phyloP scores from a whole-genome alignment of 2,888 invertebrate genomes.

The Cryptus viduatorius region DNA sequence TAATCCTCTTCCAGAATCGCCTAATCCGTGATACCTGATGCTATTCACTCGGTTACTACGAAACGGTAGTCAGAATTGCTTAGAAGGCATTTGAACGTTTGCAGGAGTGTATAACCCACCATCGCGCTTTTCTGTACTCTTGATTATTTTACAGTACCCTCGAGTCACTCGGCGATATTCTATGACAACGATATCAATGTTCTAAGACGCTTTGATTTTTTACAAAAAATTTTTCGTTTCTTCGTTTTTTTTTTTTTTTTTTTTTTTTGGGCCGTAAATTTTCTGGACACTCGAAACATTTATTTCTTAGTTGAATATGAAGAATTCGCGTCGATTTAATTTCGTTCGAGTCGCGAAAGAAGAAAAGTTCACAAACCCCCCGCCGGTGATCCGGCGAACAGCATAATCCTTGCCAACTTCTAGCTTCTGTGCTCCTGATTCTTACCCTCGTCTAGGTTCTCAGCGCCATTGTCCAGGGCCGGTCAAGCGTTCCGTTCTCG shows the following conservation, averaged over 20 bases:
- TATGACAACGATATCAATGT: slow-evolving; percentile 10
- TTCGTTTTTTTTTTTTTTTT: background rate
- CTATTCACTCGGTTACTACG: slow-evolving; percentile 21
- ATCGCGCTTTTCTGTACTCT: slow-evolving; percentile 38
- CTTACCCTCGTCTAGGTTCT: slow-evolving; percentile 76
- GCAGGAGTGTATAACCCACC: slow-evolving; percentile 4
- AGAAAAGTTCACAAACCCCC: slow-evolving; percentile 51
- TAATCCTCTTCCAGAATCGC: slow-evolving; percentile 73
- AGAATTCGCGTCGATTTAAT: background rate
- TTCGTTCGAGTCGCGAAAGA: slow-evolving; percentile 5
- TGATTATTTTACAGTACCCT: slow-evolving; percentile 49
- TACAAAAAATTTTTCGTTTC: background rate
- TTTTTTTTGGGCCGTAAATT: background rate
- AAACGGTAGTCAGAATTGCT: slow-evolving; percentile 24
- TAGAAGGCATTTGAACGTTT: slow-evolving; percentile 43
- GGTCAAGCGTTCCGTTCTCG: slow-evolving; percentile 76
- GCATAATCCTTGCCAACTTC: slow-evolving; percentile 62
- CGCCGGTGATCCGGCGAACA: slow-evolving; percentile 46
- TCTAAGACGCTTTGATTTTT: background rate
- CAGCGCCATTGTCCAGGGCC: slow-evolving; percentile 79
- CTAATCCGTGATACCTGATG: slow-evolving; percentile 71
- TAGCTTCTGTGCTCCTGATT: slow-evolving; percentile 77
- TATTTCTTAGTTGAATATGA: background rate
- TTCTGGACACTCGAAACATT: background rate
- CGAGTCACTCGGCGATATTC: slow-evolving; percentile 30